Conservation (phyloP, 2,888 invertebrate genomes). For the Nomada ruficornis region DNA sequence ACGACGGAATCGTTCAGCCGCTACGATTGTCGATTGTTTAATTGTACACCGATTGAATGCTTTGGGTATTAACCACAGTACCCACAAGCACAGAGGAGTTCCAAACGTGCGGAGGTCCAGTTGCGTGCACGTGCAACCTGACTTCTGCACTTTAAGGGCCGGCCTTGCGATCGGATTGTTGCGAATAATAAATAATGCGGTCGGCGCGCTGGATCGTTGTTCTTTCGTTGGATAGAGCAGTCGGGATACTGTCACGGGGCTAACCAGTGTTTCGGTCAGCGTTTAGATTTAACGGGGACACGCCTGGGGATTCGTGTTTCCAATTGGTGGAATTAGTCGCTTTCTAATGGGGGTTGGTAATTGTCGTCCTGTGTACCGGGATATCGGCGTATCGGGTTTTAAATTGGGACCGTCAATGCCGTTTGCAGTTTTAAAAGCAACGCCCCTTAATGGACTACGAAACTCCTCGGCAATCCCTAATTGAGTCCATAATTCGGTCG, state of each 20-base stretch:
- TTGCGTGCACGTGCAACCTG: slow-evolving; percentile 50
- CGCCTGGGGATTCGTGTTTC: not conserved
- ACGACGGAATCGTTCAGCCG: too few species aligned
- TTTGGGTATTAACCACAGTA: slow-evolving; percentile 46
- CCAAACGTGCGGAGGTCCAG: slow-evolving; percentile 37
- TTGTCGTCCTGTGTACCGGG: too few species aligned
- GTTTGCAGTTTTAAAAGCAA: too few species aligned
- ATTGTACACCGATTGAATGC: too few species aligned
- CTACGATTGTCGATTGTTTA: too few species aligned
- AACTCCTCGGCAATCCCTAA: too few species aligned
- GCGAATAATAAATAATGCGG: slow-evolving; percentile 22
- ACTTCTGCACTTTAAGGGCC: slow-evolving; percentile 40
- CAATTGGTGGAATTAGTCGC: not conserved
- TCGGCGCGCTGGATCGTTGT: not conserved
- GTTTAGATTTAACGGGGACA: slow-evolving; percentile 1
- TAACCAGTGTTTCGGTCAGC: slow-evolving; percentile 2
- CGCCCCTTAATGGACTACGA: too few species aligned
- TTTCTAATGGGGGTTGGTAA: not conserved
- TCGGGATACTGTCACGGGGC: too few species aligned
- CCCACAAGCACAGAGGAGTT: slow-evolving; percentile 20
- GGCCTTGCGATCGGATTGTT: slow-evolving; percentile 5
- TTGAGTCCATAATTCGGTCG: too few species aligned
- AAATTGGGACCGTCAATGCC: too few species aligned
- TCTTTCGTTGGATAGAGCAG: not conserved
- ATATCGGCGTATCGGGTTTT: too few species aligned